Conservation (phyloP, 2,888 invertebrate species). For the Drosophila acutilabella region DNA sequence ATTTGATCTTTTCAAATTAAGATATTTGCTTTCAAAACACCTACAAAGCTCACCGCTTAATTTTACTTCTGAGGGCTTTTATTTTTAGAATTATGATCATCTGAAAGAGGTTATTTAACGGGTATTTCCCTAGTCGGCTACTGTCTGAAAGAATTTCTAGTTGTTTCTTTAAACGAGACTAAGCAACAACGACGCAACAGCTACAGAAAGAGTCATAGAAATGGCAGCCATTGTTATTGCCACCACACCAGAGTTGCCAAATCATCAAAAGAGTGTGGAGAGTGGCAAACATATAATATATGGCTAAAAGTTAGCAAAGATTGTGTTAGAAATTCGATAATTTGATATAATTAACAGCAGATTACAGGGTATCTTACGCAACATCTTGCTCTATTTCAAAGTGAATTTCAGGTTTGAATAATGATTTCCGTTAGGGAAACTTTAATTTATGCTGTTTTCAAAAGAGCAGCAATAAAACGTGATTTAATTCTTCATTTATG, state of each 20-base stretch:
- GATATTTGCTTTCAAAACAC: too few relatives aligned
- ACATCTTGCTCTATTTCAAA: neutral
- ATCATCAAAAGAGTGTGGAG: slow-evolving; percentile 1
- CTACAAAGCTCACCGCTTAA: too few relatives aligned
- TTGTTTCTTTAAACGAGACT: slow-evolving; percentile 8
- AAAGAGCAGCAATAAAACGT: too few relatives aligned
- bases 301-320: neutral
- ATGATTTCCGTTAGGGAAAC: too few relatives aligned
- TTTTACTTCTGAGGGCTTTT: too few relatives aligned
- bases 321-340: slow-evolving; percentile 3
- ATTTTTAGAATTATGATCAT: too few relatives aligned
- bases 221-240: slow-evolving; percentile 46
- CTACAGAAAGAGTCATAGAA: slow-evolving; percentile 40
- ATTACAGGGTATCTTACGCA: neutral
- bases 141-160: neutral
- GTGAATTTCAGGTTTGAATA: neutral
- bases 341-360: neutral
- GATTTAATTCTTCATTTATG: too few relatives aligned
- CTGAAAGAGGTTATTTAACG: neutral
- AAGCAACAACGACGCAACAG: slow-evolving; percentile 34
- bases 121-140: neutral
- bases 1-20: too few relatives aligned
- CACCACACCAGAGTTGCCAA: slow-evolving; percentile 12
- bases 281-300: neutral
- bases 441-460: too few relatives aligned